Base-by-base conservation (phyloP, 2,113 vertebrate species). In the Catharus fuscescens region DNA sequence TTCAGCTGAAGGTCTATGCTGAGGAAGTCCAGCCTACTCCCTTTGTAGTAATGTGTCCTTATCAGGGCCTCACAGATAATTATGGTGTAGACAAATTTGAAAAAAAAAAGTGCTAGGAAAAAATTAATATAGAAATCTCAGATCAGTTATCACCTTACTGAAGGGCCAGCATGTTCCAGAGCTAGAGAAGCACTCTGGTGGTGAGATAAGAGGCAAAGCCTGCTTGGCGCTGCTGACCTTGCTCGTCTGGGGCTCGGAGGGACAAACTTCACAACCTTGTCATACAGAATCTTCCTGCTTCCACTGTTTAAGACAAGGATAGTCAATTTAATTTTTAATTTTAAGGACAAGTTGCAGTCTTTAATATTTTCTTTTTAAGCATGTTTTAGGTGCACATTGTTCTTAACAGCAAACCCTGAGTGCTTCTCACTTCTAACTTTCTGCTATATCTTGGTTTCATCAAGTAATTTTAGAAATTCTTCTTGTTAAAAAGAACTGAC, bases 51-150 rank as follows among this genome's bases (percentile, higher is more conserved):
- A 60, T 47, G 12, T 25, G 6, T 65, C 52, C 42, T 91, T 90
- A 88, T 56, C 29, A 47, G 71, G 31, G 9, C 36, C 93, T 74
- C 47, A 92, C 24, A 78, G 26, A 93, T 91, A 73, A 92, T 77
- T 59, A 64, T 11, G 19, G 57, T 44, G 28, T 28, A 73, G 64
- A 53, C 17, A 50, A 80, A 31, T 88, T 82, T 21, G 15, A 56
- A 86, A 79, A 72, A 50, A 48, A 73, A 90, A 62, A 25, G 5
- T 24, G 67, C 26, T 60, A 47, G 73, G 44, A 70, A 73, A 73
- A 73, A 87, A 82, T 57, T 38, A 59, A 59, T 15, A 21, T 61
- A 80, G 81, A 88, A 83, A 83, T 83, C 67, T 90, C 52, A 83
- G 42, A 64, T 52, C 82, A 36, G 31, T 80, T 82, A 40, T 34